A percentile compares a stretch with the other conserved stretches of the same genome.
These are phyloP conservation scores for Crossaster papposus DNA, from an alignment of 53 echinoderm and acorn worm genomes.

Conservation along the genomic window DNA sequence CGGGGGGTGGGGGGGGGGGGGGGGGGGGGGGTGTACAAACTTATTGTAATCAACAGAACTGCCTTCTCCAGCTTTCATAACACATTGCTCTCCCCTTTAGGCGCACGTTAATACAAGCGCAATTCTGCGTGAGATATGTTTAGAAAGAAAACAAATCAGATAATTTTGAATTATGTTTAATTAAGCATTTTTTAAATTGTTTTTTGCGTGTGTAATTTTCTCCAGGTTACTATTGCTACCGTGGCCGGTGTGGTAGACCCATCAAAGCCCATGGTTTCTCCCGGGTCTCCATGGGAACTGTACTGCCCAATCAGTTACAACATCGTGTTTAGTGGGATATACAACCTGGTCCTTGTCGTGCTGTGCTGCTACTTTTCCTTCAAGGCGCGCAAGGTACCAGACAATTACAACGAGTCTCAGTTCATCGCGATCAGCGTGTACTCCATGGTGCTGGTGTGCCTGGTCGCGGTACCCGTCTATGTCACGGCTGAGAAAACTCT, in stretches of 20 bases:
- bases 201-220: background rate
- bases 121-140: too few relatives aligned
- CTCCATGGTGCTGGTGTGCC: slow-evolving; percentile 13
- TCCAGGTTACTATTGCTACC: background rate
- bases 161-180: too few relatives aligned
- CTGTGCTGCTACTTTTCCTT: slow-evolving; percentile 19
- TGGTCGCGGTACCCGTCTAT: slow-evolving; percentile 29
- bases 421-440: slow-evolving; percentile 38
- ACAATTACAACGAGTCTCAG: slow-evolving; percentile 39
- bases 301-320: background rate
- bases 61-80: too few relatives aligned
- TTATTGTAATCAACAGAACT: too few relatives aligned
- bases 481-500: background rate
- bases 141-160: too few relatives aligned
- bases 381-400: slow-evolving; percentile 34
- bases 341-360: slow-evolving; percentile 29
- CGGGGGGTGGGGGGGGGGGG: too few relatives aligned
- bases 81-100: too few relatives aligned
- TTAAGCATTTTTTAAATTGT: background rate
- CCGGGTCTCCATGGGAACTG: background rate
- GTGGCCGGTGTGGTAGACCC: background rate
- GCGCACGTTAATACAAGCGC: too few relatives aligned
- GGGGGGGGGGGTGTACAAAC: too few relatives aligned
- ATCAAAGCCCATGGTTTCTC: background rate
- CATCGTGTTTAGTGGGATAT: background rate